Conservation (phyloP, 2,113 vertebrate species). For the Protomyctophum bolini region DNA sequence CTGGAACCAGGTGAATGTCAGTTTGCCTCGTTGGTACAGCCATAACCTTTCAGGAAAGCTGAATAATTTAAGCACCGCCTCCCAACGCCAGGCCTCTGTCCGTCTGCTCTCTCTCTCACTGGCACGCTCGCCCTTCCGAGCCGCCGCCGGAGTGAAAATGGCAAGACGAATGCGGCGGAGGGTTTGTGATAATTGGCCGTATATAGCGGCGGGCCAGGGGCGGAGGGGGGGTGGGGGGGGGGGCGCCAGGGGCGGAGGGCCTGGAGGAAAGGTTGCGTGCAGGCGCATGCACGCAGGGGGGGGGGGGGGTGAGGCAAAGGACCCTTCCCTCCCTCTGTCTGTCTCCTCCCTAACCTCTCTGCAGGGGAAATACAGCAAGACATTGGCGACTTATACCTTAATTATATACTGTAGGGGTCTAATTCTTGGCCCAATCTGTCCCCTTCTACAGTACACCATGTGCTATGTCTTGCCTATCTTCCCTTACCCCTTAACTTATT, state of each 20-base stretch:
- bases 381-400: too few relatives aligned
- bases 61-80: conserved; percentile 82
- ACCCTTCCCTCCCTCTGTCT: conserved; percentile 43
- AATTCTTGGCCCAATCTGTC: too few relatives aligned
- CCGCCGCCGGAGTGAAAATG: conserved; percentile 70
- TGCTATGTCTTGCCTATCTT: too few relatives aligned
- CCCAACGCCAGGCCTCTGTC: conserved; percentile 70
- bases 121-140: conserved; percentile 49
- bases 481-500: too few relatives aligned
- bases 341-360: conserved; percentile 30
- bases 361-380: conserved; percentile 35
- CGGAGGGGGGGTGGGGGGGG: too few relatives aligned
- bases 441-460: too few relatives aligned
- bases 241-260: conserved; percentile 34
- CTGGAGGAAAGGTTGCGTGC: conserved; percentile 76
- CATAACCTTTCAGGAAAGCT: conserved; percentile 81
- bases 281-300: conserved; percentile 15
- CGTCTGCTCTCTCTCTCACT: conserved; percentile 3
- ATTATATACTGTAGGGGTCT: too few relatives aligned
- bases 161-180: conserved; percentile 73
- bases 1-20: conserved; percentile 77
- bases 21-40: conserved; percentile 64
- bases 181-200: conserved; percentile 78
- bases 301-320: conserved; percentile 47
- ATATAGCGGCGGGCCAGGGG: conserved; percentile 68